Conservation (phyloP, 1,140 invertebrate genomes). For the Cotesia typhae region DNA sequence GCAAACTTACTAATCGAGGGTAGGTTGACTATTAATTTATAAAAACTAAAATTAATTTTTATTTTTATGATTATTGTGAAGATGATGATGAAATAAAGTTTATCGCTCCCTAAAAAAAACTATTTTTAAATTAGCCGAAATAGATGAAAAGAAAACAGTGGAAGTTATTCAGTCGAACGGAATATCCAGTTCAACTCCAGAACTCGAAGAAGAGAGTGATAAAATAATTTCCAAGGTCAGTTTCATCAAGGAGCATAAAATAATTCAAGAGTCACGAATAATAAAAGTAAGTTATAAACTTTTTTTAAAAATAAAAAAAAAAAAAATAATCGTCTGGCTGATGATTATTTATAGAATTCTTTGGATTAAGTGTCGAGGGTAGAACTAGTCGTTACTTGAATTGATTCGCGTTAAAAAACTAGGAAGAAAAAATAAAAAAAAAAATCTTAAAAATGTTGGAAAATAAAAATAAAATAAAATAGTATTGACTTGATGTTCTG, state of each 20-base stretch:
- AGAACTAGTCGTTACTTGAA: neutral
- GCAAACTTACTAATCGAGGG: conserved; percentile 67
- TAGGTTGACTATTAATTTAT: conserved; percentile 49
- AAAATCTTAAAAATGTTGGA: conserved; percentile 7
- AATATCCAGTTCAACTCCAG: conserved; percentile 29
- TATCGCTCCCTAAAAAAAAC: conserved; percentile 9
- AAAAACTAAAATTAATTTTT: conserved; percentile 6
- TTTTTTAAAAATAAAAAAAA: conserved; percentile 1
- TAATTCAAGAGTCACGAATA: conserved; percentile 34
- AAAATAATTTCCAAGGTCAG: conserved; percentile 13
- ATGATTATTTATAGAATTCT: conserved; percentile 18
- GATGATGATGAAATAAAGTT: neutral
- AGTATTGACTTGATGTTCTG: conserved; percentile 35
- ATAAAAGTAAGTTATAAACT: conserved; percentile 30
- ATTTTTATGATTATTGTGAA: too few species aligned
- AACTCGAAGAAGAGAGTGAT: conserved; percentile 17
- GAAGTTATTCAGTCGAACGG: conserved; percentile 33
- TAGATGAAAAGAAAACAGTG: conserved; percentile 21
- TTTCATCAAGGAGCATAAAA: conserved; percentile 31
- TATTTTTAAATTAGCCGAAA: conserved; percentile 16
- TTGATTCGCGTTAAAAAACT: neutral
- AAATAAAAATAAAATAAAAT: conserved; percentile 10
- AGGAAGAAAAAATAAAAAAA: conserved; percentile 25
- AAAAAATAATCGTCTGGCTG: neutral
- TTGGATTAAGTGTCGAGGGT: conserved; percentile 20